Conservation (phyloP, 2,888 invertebrate genomes). For the Marronus borbonicus region DNA sequence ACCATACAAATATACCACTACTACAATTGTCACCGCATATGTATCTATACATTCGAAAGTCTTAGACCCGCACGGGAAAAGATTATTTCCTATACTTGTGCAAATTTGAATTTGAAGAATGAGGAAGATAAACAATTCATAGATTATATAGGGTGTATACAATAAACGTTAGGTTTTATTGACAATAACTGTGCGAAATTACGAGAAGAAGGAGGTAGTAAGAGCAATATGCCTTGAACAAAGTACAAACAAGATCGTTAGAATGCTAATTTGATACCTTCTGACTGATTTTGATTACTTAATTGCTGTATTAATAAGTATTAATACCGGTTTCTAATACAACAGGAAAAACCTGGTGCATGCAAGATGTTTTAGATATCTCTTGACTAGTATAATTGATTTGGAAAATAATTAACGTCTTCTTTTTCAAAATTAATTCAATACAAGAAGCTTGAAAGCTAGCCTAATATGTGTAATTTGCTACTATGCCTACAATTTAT, state of each 20-base stretch:
- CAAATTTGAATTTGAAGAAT: not conserved
- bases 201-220: not conserved
- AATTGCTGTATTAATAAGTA: conserved; percentile 24
- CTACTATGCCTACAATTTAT: too few species aligned
- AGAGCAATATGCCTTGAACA: not conserved
- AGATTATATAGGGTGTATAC: not conserved
- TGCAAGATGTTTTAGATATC: too few species aligned
- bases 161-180: not conserved
- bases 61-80: not conserved
- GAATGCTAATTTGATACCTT: conserved; percentile 21
- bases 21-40: too few species aligned
- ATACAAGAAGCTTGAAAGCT: too few species aligned
- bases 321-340: too few species aligned
- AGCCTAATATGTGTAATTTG: too few species aligned
- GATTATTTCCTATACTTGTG: not conserved
- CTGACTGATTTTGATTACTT: conserved; percentile 10
- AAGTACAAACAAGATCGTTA: conserved; percentile 23
- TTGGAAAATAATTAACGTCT: too few species aligned
- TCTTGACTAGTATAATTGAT: too few species aligned
- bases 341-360: too few species aligned
- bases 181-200: not conserved
- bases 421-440: too few species aligned
- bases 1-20: too few species aligned
- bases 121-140: not conserved
- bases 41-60: too few species aligned